Evolutionary conservation across 1,140 invertebrate species (phyloP), one percentile per base, ranked within the genome.

Genomic region (Nomia melanderi): DNA sequence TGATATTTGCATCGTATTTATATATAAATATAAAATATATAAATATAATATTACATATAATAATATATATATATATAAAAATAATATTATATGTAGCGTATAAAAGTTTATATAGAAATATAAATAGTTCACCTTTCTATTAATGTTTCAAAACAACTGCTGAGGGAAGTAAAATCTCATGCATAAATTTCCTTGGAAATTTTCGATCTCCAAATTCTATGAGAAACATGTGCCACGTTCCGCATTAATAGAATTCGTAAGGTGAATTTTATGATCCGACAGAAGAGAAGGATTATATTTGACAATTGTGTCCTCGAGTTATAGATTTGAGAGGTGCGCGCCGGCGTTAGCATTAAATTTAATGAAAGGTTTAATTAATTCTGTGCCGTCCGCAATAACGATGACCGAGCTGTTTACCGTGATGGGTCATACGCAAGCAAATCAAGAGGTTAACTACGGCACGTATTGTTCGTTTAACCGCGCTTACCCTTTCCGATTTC

Each of bases 291-390:
- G 25, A 53, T 29, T 60, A 50, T 50, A 47, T 53, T 31, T 29
- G 33, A 57, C 27, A 39, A 59, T 17, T 47, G n/a, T n/a, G n/a
- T 12, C 6, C 12, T 33, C 39, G 7, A 29, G 53, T 60, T 71
- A 69, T 69, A 76, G 73, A 39, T 62, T 71, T 25, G n/a, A 71
- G 36, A 14, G 5, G 25, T n/a, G n/a, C 20, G 57, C 6, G 89
- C 85, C 95, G 94, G 95, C 93, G 77, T 92, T 88, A 74, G 88
- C 87, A 1, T 92, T 87, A 64, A 91, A 94, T 95, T 86, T 71
- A 90, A 90, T 76, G 77, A 88, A 82, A 79, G 65, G 41, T 67
- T 83, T 85, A 67, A 83, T 85, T 78, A 87, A 81, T 78, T 78
- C 50, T n/a, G 14, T 44, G 50, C 25, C 41, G 74, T 71, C 41